These are phyloP conservation scores for Setipinna tenuifilis DNA, from an alignment of 2,797 vertebrate genomes.

Conservation along the genomic window DNA sequence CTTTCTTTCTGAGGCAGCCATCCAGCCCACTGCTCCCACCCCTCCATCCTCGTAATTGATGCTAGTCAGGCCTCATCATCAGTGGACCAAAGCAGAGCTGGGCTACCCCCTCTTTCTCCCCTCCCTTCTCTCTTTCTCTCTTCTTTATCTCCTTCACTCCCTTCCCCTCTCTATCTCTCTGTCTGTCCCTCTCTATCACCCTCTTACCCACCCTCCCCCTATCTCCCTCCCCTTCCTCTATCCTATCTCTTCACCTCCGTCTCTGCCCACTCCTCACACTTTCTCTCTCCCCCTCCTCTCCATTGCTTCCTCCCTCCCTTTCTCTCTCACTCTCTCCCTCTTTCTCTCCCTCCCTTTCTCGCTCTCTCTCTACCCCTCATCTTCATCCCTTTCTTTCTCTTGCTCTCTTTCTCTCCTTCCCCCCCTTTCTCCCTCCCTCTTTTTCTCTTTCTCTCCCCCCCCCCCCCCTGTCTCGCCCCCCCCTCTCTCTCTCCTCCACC, in stretches of 20 bases:
- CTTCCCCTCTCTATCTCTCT: neutral
- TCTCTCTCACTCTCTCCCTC: neutral
- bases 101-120: neutral
- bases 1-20: neutral
- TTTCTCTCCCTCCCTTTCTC: neutral
- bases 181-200: neutral
- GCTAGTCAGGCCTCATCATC: conserved; percentile 15
- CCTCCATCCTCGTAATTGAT: conserved; percentile 14
- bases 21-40: neutral
- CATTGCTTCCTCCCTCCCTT: too few relatives aligned
- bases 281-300: neutral
- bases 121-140: neutral
- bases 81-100: neutral
- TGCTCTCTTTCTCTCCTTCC: neutral
- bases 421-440: too few relatives aligned
- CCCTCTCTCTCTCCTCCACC: too few relatives aligned
- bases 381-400: neutral
- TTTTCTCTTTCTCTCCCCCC: neutral
- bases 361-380: too few relatives aligned
- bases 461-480: neutral
- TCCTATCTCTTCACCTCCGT: neutral
- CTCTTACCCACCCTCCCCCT: too few relatives aligned
- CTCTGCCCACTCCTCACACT: too few relatives aligned
- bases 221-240: neutral
- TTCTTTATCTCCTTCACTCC: neutral